These are phyloP conservation scores for Macquaria australasica DNA, from an alignment of 2,113 vertebrate genomes.

Conservation along the genomic window DNA sequence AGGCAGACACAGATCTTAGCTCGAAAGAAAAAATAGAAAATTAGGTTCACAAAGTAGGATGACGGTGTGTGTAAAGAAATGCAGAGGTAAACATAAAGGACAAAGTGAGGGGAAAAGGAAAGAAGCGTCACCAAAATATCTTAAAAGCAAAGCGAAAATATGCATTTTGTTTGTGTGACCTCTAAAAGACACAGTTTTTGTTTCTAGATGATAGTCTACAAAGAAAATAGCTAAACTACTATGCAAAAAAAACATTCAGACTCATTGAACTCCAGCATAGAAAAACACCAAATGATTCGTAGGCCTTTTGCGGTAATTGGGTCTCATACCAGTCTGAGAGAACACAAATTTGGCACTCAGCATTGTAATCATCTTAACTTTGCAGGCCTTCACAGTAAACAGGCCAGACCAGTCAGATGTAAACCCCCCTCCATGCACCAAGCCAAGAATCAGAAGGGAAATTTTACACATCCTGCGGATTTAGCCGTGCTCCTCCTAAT, in stretches of 20 bases:
- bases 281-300: slow-evolving; percentile 32
- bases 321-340: slow-evolving; percentile 55
- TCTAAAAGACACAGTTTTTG: slow-evolving; percentile 16
- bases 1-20: slow-evolving; percentile 32
- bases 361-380: slow-evolving; percentile 74
- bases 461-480: slow-evolving; percentile 81
- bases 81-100: slow-evolving; percentile 23
- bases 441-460: slow-evolving; percentile 77
- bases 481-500: slow-evolving; percentile 79
- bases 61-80: slow-evolving; percentile 50
- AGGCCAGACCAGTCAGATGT: slow-evolving; percentile 60
- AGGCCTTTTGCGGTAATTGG: slow-evolving; percentile 43
- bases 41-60: slow-evolving; percentile 52
- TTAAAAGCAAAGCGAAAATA: neutral
- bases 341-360: slow-evolving; percentile 65
- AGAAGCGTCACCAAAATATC: slow-evolving; percentile 14
- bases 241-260: slow-evolving; percentile 22
- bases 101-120: neutral
- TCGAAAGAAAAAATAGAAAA: slow-evolving; percentile 42
- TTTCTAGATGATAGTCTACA: slow-evolving; percentile 14
- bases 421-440: slow-evolving; percentile 48
- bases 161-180: slow-evolving; percentile 29
- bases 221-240: slow-evolving; percentile 15
- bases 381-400: slow-evolving; percentile 68
- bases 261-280: slow-evolving; percentile 39